Base-by-base conservation (phyloP, 1,140 invertebrate species). In the Caerostris extrusa region DNA sequence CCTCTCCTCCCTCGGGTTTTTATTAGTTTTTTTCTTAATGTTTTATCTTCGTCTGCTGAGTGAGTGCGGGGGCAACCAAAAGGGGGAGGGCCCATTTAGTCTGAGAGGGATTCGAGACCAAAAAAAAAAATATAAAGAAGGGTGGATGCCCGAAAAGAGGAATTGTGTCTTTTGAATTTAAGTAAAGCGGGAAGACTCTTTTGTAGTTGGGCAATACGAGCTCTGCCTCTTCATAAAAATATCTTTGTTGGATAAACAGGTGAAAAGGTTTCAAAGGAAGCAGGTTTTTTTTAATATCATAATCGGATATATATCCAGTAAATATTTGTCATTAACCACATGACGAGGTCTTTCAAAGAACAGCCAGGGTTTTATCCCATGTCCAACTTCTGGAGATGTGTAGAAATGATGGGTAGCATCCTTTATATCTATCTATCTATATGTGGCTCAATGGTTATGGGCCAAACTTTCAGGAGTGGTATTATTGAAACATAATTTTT, bases 181-280 rank as follows among this genome's bases (percentile, higher is more conserved):
- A 12, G 57, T 12, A 64, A 67, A 85, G 2, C 17, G 34, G 61
- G 87, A 14, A 81, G 57, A n/a, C n/a, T 58, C 82, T 87, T 71
- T 93, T 93, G 82, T 87, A 19, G 7, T 14, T 58, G 71, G 8
- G 55, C 57, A n/a, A 64, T 50, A 58, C 6, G 71, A 60, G 5
- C 69, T 60, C 61, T 83, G 7, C 17, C 71, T 85, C 53, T 55
- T 7, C 10, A 4, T 67, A 19, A 17, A 71, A 64, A 61, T 12
- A 71, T 8, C 55, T 82, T 87, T 93, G 91, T 87, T 93, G 91
- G 91, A 61, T 71, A 93, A 93, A 93, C 91, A 93, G 83, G 91
- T 93, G 91, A 93, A 71, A 64, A 7, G 12, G 0, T 17, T 61
- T 50, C 69, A 83, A 83, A 57, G 17, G 53, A 56, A 17, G 57